Conservation (phyloP, 2,888 invertebrate genomes). For the Arge pagana region DNA sequence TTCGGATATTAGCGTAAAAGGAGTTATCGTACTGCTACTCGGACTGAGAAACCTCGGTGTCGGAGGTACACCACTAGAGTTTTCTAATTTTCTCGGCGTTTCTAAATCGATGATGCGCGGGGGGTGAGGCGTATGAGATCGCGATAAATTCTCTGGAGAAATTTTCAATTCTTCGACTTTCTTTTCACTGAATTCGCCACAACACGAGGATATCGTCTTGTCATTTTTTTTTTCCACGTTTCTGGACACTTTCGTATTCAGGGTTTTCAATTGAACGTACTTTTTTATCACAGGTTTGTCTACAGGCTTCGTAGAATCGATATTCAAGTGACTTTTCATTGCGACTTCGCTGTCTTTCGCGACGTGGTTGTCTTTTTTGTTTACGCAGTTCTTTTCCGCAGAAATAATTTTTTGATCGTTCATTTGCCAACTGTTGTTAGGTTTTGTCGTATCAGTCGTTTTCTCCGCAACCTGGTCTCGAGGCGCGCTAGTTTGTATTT, state of each 20-base stretch:
- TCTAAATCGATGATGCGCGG: constrained; percentile 43
- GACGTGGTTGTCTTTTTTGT: not conserved
- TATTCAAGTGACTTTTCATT: no score
- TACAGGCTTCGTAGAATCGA: not conserved
- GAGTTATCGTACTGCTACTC: constrained; percentile 39
- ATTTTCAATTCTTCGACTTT: constrained; percentile 28
- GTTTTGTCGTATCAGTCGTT: not conserved
- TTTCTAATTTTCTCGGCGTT: constrained; percentile 48
- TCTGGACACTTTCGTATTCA: constrained; percentile 42
- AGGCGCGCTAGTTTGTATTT: no score
- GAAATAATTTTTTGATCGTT: no score
- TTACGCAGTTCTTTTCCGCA: constrained; percentile 4
- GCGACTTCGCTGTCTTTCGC: no score
- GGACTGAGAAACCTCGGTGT: constrained; percentile 51
- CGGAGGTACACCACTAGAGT: constrained; percentile 43
- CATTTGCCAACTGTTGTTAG: not conserved
- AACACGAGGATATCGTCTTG: constrained; percentile 10
- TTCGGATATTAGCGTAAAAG: constrained; percentile 38
- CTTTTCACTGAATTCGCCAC: constrained; percentile 13
- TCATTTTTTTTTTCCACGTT: not conserved
- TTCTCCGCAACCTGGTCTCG: no score
- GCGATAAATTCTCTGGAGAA: constrained; percentile 32
- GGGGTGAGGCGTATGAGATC: constrained; percentile 25
- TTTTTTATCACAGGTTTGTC: constrained; percentile 43
- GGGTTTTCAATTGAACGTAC: constrained; percentile 46